Percentiles rank a stretch among this genome's conserved stretches.
phyloP scores from a whole-genome alignment of 2,113 vertebrate genomes.

The Ictalurus furcatus region DNA sequence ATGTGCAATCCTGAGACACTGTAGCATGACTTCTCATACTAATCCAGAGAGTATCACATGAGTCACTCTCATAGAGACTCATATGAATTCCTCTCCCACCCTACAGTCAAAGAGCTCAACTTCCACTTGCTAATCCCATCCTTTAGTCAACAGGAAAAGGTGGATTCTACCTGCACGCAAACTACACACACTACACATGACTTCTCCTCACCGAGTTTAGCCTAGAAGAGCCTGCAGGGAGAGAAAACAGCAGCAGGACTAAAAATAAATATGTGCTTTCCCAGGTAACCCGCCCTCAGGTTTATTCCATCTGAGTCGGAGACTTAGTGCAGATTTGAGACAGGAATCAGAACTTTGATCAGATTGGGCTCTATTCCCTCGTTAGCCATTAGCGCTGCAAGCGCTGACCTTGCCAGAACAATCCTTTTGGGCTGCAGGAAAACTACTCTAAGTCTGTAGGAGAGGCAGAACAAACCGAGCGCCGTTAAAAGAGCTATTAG shows the following conservation, averaged over 20 bases:
- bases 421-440: not conserved
- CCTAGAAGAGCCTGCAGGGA: constrained; percentile 20
- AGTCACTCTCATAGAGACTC: not conserved
- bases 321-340: constrained; percentile 38
- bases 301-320: constrained; percentile 2
- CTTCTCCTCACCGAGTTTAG: not conserved
- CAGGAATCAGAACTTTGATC: constrained; percentile 45
- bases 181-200: not conserved
- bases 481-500: constrained; percentile 36
- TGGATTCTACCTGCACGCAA: constrained; percentile 26
- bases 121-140: constrained; percentile 33
- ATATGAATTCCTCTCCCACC: not conserved
- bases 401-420: constrained; percentile 48
- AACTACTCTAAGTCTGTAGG: constrained; percentile 15
- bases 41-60: not conserved
- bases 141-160: constrained; percentile 13
- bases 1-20: not conserved
- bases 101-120: constrained; percentile 15
- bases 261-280: constrained; percentile 31
- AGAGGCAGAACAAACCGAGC: constrained; percentile 9
- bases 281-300: constrained; percentile 33
- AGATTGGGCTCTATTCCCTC: constrained; percentile 31
- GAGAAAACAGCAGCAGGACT: constrained; percentile 13
- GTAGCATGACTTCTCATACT: not conserved
- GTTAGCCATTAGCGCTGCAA: constrained; percentile 32